Percentiles rank a stretch among this genome's conserved stretches.
phyloP scores from a whole-genome alignment of 1,140 invertebrate genomes.

The Drosophila suzukii region DNA sequence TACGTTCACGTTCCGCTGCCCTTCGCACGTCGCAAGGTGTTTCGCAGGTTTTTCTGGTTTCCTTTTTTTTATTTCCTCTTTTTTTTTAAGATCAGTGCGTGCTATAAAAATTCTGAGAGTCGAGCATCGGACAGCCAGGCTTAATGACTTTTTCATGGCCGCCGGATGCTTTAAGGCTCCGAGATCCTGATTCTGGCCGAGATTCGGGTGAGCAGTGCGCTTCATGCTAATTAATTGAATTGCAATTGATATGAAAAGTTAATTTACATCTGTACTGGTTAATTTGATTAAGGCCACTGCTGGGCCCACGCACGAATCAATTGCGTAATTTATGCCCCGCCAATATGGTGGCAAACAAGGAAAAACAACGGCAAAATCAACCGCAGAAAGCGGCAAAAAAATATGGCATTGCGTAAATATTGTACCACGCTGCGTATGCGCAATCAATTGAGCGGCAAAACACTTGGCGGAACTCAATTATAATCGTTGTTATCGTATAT shows the following conservation, averaged over 20 bases:
- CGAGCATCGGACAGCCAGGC: slow-evolving; percentile 25
- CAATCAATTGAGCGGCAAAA: slow-evolving; percentile 79
- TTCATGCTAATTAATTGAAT: slow-evolving; percentile 76
- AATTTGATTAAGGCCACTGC: slow-evolving; percentile 71
- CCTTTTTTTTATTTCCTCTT: not conserved
- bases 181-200: slow-evolving; percentile 6
- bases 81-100: slow-evolving; percentile 62
- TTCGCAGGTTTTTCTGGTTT: slow-evolving; percentile 25
- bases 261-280: slow-evolving; percentile 76
- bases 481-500: slow-evolving; percentile 32
- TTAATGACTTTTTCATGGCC: slow-evolving; percentile 56
- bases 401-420: slow-evolving; percentile 50
- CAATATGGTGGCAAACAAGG: slow-evolving; percentile 41
- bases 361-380: slow-evolving; percentile 30
- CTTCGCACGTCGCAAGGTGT: slow-evolving; percentile 65
- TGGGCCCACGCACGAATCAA: slow-evolving; percentile 39
- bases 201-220: slow-evolving; percentile 11
- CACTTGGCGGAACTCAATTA: slow-evolving; percentile 74
- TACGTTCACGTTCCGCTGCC: slow-evolving; percentile 67
- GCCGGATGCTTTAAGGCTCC: slow-evolving; percentile 4
- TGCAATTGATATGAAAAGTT: slow-evolving; percentile 81
- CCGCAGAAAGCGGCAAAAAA: slow-evolving; percentile 18
- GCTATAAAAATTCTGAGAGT: slow-evolving; percentile 48
- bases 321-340: slow-evolving; percentile 54
- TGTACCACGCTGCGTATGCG: slow-evolving; percentile 66